Evolutionary conservation across 1,140 invertebrate species (phyloP).

Genomic region (Lethrus apterus): DNA sequence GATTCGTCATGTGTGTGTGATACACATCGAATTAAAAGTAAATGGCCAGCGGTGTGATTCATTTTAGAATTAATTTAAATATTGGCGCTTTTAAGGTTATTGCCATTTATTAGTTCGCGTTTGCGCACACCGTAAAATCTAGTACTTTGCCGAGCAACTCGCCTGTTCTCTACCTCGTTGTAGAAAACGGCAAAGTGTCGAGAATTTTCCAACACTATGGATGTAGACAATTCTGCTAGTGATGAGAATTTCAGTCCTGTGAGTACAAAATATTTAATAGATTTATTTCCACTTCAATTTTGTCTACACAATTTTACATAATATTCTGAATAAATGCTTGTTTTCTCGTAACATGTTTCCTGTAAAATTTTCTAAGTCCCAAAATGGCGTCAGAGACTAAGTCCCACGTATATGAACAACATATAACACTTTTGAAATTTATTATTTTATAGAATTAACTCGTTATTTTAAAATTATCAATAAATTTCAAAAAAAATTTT

Average conservation of each 20-base stretch:
- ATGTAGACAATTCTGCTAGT: constrained; percentile 33
- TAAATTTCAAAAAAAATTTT: constrained; percentile 5
- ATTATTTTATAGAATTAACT: constrained; percentile 5
- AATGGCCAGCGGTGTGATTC: too few species aligned
- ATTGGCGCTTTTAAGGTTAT: constrained; percentile 21
- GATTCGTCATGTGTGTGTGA: too few species aligned
- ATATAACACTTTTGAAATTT: constrained; percentile 1
- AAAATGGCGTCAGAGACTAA: constrained; percentile 75
- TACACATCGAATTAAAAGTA: too few species aligned
- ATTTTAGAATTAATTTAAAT: constrained; percentile 18
- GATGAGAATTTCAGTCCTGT: constrained; percentile 30
- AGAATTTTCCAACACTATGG: constrained; percentile 29
- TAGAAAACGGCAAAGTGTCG: constrained; percentile 18
- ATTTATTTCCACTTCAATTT: constrained; percentile 21
- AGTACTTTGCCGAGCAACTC: constrained; percentile 29
- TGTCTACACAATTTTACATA: constrained; percentile 17
- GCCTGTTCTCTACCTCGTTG: constrained; percentile 13
- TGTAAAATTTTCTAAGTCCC: constrained; percentile 74
- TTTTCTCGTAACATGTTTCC: constrained; percentile 31
- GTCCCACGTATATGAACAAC: constrained; percentile 43
- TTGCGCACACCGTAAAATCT: constrained; percentile 25
- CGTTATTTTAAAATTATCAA: constrained; percentile 1
- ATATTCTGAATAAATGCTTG: constrained; percentile 16
- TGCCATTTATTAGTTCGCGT: constrained; percentile 17
- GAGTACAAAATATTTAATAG: constrained; percentile 30